A percentile compares a stretch with the other conserved stretches of the same genome.
Conservation (phyloP, 2,888 invertebrate genomes). For the Oxyscelio sp. region DNA sequence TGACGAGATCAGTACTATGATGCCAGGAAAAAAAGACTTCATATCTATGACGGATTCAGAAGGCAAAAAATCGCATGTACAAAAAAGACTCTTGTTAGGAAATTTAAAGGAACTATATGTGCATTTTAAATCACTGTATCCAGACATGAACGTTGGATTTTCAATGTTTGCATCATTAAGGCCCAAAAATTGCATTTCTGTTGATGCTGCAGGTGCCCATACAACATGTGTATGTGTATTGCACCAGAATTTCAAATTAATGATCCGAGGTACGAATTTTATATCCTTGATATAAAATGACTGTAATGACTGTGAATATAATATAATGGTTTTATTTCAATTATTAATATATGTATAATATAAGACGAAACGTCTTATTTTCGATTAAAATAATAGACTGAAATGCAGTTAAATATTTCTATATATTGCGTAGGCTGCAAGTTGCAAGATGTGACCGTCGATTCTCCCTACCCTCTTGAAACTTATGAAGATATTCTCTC, state of each 20-base stretch:
- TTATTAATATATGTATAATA: too few relatives aligned
- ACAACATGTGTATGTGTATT: slow-evolving; percentile 16
- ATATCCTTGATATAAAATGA: too few relatives aligned
- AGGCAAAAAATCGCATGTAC: slow-evolving; percentile 49
- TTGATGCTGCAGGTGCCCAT: slow-evolving; percentile 23
- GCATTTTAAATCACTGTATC: slow-evolving; percentile 9
- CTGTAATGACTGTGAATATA: too few relatives aligned
- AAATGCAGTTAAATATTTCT: not conserved
- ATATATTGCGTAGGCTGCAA: slow-evolving; percentile 17
- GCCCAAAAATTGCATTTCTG: slow-evolving; percentile 18
- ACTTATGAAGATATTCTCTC: slow-evolving; percentile 25
- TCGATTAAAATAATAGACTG: not conserved
- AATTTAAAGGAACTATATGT: slow-evolving; percentile 72
- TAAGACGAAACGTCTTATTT: too few relatives aligned
- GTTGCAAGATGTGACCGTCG: not conserved
- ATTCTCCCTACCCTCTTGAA: slow-evolving; percentile 20
- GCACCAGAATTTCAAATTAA: slow-evolving; percentile 21
- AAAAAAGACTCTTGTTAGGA: slow-evolving; percentile 57
- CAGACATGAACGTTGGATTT: slow-evolving; percentile 20
- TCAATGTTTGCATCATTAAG: slow-evolving; percentile 30
- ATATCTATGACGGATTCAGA: slow-evolving; percentile 57
- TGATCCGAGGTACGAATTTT: slow-evolving; percentile 24
- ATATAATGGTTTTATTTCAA: too few relatives aligned
- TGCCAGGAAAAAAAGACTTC: slow-evolving; percentile 71
- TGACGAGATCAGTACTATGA: slow-evolving; percentile 22